Evolutionary conservation across 1,140 invertebrate species (phyloP), one percentile per base, ranked within the genome.

Genomic region (Achatina immaculata): DNA sequence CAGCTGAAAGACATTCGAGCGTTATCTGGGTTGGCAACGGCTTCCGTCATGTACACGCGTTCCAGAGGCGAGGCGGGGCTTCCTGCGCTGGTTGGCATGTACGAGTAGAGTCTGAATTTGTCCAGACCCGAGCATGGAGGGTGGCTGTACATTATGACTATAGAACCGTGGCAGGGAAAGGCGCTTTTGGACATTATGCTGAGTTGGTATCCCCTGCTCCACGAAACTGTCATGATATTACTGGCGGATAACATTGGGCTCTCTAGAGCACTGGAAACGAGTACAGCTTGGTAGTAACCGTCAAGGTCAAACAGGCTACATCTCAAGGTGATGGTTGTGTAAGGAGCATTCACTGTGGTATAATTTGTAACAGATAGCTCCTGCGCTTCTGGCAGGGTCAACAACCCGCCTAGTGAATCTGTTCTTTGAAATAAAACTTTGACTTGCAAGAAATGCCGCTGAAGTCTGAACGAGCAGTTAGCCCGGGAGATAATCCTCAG

Each of bases 251-350:
- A 55, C 6, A 81, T 38, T 21, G 69, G 58, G n/a, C 58, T 62
- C 1, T 43, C 34, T 40, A 75, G 76, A 9, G 72, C 78, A 28
- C 71, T 82, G 16, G 87, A 86, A 58, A 80, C 72, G 24, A 88
- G 69, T 28, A 84, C 76, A 6, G 82, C 86, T 62, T 83, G 85
- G 78, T 86, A 88, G 11, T 51, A 81, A n/a, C 87, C 87, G 40
- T 84, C 82, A 3, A 85, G 76, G 68, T 88, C 87, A 78, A 86
- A 86, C 4, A 81, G 51, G 71, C 83, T 72, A 78, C 87, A 88
- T 4, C 81, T 68, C 34, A 84, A 86, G 38, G 38, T 45, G 21
- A 83, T 38, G n/a, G 58, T 58, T n/a, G 81, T 43, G 34, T 51
- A 43, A 0, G 34, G 38, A 28, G 77, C 80, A 58, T 72, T 75